phyloP scores from a whole-genome alignment of 2,888 invertebrate genomes.

The Corbicula japonica region DNA sequence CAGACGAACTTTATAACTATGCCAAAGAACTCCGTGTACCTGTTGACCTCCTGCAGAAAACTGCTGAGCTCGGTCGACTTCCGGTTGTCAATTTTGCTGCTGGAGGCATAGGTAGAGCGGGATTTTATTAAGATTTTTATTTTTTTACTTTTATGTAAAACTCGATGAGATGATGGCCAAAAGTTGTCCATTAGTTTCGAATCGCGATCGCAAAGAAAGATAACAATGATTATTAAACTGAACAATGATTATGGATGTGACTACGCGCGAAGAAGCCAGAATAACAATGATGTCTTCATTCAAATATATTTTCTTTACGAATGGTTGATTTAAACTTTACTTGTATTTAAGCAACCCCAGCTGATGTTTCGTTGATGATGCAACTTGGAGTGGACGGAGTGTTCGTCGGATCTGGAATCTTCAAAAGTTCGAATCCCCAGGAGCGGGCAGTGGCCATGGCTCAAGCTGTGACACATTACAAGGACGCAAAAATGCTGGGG shows the following conservation, averaged over 20 bases:
- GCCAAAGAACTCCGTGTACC: conserved; percentile 83
- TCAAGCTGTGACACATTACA: conserved; percentile 84
- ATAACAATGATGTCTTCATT: too few species aligned
- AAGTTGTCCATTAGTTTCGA: too few species aligned
- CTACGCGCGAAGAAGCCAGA: too few species aligned
- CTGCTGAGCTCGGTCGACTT: conserved; percentile 80
- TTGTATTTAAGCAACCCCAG: conserved; percentile 81
- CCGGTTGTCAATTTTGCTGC: conserved; percentile 85
- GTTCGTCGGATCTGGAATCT: conserved; percentile 85
- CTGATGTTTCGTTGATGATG: conserved; percentile 85
- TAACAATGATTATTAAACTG: too few species aligned
- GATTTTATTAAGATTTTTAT: neutral
- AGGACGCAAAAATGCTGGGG: conserved; percentile 80
- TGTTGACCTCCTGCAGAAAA: conserved; percentile 79
- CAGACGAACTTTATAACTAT: conserved; percentile 80
- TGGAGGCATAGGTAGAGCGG: conserved; percentile 80
- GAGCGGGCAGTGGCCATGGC: conserved; percentile 83
- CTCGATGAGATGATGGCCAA: too few species aligned
- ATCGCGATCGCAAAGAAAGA: too few species aligned
- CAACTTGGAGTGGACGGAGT: conserved; percentile 85
- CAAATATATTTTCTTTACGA: too few species aligned
- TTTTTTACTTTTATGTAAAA: neutral
- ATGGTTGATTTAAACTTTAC: too few species aligned
- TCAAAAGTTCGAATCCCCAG: conserved; percentile 82
- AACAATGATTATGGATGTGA: too few species aligned